These are phyloP conservation scores for Pogonocichla stellata DNA, from an alignment of 2,113 vertebrate genomes.

Conservation along the genomic window DNA sequence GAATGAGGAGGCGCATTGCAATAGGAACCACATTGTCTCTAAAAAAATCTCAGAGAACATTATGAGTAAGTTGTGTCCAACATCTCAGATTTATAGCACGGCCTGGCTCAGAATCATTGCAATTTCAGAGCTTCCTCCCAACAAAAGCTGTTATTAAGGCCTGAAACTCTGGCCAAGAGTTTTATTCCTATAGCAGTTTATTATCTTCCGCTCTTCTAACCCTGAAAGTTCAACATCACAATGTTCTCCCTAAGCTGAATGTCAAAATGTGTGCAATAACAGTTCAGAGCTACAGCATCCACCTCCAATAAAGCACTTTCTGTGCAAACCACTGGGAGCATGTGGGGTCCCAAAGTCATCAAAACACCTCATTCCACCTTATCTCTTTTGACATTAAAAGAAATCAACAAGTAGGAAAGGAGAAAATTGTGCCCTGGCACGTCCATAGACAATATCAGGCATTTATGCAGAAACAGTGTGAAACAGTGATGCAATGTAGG, in stretches of 20 bases:
- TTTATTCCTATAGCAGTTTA: neutral
- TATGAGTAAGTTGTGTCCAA: neutral
- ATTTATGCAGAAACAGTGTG: neutral
- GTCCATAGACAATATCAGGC: neutral
- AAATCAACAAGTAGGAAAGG: neutral
- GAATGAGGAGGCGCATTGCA: neutral
- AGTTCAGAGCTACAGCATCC: neutral
- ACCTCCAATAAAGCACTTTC: neutral
- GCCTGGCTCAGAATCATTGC: constrained; percentile 27
- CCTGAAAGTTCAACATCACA: neutral
- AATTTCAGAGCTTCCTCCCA: constrained; percentile 1
- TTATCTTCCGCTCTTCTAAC: neutral
- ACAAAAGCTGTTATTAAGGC: constrained; percentile 2
- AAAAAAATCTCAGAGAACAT: neutral
- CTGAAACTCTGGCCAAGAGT: neutral
- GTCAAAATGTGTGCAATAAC: neutral
- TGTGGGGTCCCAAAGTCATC: neutral
- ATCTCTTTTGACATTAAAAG: neutral
- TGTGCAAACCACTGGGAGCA: neutral
- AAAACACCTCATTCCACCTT: neutral
- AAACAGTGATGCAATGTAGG: neutral
- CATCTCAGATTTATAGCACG: neutral
- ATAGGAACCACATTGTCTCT: constrained; percentile 20
- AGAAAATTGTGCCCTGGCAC: neutral
- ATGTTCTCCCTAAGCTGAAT: neutral